Evolutionary conservation across 2,113 vertebrate species (phyloP).

Genomic region (Dromaius novaehollandiae): DNA sequence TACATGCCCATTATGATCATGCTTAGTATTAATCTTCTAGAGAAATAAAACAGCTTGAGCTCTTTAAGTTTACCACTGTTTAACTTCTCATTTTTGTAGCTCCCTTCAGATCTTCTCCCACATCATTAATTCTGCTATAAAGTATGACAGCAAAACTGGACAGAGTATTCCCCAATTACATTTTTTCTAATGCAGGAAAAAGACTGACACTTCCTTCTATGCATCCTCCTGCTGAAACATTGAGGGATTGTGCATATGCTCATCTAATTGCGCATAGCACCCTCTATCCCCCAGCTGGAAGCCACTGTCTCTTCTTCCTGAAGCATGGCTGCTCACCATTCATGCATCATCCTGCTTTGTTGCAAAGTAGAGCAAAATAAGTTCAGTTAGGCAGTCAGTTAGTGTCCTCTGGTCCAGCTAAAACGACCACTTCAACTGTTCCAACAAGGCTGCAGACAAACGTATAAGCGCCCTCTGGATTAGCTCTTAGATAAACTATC

Average conservation of each 20-base stretch:
- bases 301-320: not conserved
- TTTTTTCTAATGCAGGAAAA: not conserved
- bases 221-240: not conserved
- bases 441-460: not conserved
- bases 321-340: not conserved
- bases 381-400: not conserved
- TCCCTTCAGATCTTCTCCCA: not conserved
- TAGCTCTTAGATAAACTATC: not conserved
- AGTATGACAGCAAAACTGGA: not conserved
- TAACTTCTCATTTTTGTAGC: not conserved
- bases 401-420: not conserved
- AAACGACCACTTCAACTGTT: not conserved
- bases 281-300: not conserved
- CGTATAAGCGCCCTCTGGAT: not conserved
- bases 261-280: not conserved
- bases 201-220: not conserved
- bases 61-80: not conserved
- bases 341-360: not conserved
- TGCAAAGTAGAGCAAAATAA: not conserved
- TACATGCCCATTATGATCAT: fast-evolving
- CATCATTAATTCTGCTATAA: not conserved
- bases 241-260: not conserved
- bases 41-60: not conserved
- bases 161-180: not conserved
- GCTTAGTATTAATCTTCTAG: not conserved